Evolutionary conservation across 2,113 vertebrate species (phyloP).

Genomic region (Saccopteryx bilineata): DNA sequence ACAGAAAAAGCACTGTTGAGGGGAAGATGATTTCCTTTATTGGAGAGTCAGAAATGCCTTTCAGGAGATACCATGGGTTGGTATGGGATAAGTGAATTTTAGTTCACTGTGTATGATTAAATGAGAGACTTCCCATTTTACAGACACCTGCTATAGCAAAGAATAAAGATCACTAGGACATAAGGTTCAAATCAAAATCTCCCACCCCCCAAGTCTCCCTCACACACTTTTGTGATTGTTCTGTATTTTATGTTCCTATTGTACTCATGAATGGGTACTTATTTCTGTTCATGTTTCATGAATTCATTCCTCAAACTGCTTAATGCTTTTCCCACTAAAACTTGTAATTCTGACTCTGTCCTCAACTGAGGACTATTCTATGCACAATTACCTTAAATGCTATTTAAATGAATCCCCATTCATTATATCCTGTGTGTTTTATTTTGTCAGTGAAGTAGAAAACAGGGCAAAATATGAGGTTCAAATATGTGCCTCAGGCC

Average conservation of each 20-base stretch:
- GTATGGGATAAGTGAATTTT: background rate
- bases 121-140: background rate
- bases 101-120: background rate
- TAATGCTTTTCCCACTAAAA: background rate
- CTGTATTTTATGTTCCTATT: background rate
- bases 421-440: background rate
- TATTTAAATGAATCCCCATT: conserved; percentile 1
- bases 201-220: background rate
- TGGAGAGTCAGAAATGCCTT: background rate
- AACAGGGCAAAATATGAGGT: background rate
- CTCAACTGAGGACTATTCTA: background rate
- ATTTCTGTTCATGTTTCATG: background rate
- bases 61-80: background rate
- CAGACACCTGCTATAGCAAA: background rate
- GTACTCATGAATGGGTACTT: background rate
- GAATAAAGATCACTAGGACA: background rate
- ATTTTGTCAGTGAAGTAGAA: conserved; percentile 4
- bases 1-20: background rate
- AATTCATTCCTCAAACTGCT: background rate
- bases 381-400: background rate
- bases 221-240: background rate
- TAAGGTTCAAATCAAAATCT: background rate
- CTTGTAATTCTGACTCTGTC: background rate
- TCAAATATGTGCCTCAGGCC: background rate
- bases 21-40: background rate